Conservation (phyloP, 2,113 vertebrate genomes). For the Limanda limanda region DNA sequence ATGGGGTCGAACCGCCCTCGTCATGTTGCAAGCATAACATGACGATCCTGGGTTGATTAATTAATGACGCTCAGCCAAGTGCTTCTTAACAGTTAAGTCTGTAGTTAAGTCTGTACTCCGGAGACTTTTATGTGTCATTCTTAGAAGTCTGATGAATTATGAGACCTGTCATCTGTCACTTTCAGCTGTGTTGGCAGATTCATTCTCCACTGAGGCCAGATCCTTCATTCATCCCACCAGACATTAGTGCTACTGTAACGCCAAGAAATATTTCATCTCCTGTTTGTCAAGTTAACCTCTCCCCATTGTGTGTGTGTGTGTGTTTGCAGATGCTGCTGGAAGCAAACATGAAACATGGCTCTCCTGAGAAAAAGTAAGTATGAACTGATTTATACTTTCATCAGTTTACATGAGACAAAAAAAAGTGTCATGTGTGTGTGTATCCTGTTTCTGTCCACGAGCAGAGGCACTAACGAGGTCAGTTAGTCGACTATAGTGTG, state of each 20-base stretch:
- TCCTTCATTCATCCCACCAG: background rate
- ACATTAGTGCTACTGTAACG: background rate
- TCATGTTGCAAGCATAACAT: too few relatives aligned
- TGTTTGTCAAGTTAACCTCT: background rate
- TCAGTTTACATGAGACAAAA: background rate
- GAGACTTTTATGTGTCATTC: background rate
- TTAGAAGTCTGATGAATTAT: background rate
- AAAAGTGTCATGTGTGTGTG: too few relatives aligned
- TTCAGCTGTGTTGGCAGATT: slow-evolving; percentile 5
- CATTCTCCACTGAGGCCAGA: background rate
- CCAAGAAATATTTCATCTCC: slow-evolving; percentile 5
- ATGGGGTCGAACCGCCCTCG: too few relatives aligned
- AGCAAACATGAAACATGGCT: slow-evolving; percentile 84
- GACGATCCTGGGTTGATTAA: too few relatives aligned
- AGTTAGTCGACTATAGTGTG: background rate
- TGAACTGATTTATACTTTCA: background rate
- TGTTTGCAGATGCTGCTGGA: slow-evolving; percentile 62
- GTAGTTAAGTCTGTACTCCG: background rate
- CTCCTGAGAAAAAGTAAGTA: slow-evolving; percentile 91
- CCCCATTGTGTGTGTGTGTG: slow-evolving; percentile 4
- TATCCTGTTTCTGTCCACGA: background rate
- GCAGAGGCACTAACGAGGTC: background rate
- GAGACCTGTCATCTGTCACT: background rate
- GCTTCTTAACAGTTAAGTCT: background rate
- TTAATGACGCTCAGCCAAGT: too few relatives aligned